These are phyloP conservation scores for Eurystomus glaucurus DNA, from an alignment of 2,797 vertebrate genomes.

Conservation along the genomic window DNA sequence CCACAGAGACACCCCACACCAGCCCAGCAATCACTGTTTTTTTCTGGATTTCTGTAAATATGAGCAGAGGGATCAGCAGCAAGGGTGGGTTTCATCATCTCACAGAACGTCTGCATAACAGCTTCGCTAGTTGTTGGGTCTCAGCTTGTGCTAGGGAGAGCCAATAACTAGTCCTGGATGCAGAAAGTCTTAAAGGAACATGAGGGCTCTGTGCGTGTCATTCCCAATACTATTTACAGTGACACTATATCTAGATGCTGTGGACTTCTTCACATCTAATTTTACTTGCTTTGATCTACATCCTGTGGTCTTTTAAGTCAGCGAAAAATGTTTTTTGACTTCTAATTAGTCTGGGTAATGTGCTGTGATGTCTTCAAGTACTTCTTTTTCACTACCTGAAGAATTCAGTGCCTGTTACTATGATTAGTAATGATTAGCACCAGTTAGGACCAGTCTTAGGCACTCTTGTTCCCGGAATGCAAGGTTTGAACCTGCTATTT, in stretches of 20 bases:
- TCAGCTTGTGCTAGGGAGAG: background rate
- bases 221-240: background rate
- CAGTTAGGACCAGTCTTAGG: background rate
- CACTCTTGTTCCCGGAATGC: background rate
- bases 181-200: background rate
- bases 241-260: background rate
- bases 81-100: background rate
- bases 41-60: background rate
- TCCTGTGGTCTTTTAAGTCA: background rate
- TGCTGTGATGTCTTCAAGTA: background rate
- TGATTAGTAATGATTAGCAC: background rate
- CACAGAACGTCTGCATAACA: background rate
- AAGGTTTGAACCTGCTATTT: background rate
- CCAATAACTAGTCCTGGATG: background rate
- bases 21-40: background rate
- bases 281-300: background rate
- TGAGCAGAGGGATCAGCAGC: background rate
- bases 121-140: background rate
- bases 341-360: background rate
- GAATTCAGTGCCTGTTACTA: background rate
- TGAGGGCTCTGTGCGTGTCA: background rate
- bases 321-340: background rate
- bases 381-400: background rate
- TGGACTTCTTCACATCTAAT: background rate
- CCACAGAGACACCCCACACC: background rate